Conservation (phyloP, 2,888 invertebrate species). For the Parascotia fuliginaria region DNA sequence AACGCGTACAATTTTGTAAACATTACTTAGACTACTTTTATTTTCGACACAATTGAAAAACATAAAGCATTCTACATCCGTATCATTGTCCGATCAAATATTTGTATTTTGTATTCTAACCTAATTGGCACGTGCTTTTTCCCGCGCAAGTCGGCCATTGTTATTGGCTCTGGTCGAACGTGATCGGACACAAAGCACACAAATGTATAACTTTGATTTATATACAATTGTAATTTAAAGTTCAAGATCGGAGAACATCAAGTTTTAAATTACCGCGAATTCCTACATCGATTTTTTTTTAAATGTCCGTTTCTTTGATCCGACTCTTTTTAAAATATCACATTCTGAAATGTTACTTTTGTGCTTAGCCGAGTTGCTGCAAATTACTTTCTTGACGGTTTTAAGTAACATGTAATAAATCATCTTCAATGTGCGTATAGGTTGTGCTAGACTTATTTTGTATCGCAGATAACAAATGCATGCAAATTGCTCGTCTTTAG, state of each 20-base stretch:
- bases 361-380: not conserved
- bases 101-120: slow-evolving; percentile 16
- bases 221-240: slow-evolving; percentile 37
- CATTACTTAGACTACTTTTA: slow-evolving; percentile 15
- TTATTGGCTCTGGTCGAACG: slow-evolving; percentile 29
- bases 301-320: not conserved
- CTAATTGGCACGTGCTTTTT: slow-evolving; percentile 44
- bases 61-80: slow-evolving; percentile 39
- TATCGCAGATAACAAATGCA: too few relatives aligned
- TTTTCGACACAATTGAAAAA: slow-evolving; percentile 25
- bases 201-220: slow-evolving; percentile 32
- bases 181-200: slow-evolving; percentile 32
- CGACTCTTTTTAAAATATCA: not conserved
- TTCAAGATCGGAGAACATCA: slow-evolving; percentile 30
- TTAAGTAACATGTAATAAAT: not conserved
- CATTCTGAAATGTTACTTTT: not conserved
- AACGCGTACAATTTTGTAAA: not conserved
- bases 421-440: not conserved
- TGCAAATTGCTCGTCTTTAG: too few relatives aligned
- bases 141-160: slow-evolving; percentile 26
- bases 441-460: too few relatives aligned
- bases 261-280: not conserved
- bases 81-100: slow-evolving; percentile 33
- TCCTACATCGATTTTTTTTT: not conserved
- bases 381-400: not conserved